These are phyloP conservation scores for Andinoacara biseriatus DNA, from an alignment of 2,113 vertebrate species.

Conservation along the genomic window DNA sequence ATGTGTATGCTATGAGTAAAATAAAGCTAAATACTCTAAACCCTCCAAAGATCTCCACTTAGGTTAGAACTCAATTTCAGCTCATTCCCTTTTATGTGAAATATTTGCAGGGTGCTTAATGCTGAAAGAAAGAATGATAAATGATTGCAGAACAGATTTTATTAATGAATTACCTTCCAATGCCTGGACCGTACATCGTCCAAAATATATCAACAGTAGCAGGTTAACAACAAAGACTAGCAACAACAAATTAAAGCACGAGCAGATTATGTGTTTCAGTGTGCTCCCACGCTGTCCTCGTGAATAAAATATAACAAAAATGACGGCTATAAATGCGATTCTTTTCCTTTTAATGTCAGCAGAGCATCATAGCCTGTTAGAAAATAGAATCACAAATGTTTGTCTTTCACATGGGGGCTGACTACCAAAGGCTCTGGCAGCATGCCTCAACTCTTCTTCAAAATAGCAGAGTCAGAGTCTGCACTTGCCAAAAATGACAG, in stretches of 20 bases:
- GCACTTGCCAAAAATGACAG: conserved; percentile 24
- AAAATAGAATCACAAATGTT: conserved; percentile 22
- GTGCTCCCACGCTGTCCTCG: background rate
- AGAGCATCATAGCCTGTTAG: conserved; percentile 10
- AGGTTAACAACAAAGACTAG: background rate
- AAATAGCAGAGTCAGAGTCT: conserved; percentile 44
- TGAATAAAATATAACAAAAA: background rate
- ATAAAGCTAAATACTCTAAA: background rate
- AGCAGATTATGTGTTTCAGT: background rate
- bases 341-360: background rate
- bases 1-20: background rate
- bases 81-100: background rate
- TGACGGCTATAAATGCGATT: background rate
- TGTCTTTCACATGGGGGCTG: background rate
- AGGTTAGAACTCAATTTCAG: background rate
- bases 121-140: background rate
- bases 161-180: background rate
- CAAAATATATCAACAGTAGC: background rate
- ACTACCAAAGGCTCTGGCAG: conserved; percentile 23
- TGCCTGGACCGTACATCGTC: background rate
- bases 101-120: background rate
- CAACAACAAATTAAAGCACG: background rate
- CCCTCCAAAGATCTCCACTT: background rate
- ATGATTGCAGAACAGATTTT: background rate
- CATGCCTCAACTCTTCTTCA: conserved; percentile 5